Base-by-base conservation (phyloP, 64 coral and sea anemone species). In the Pachyseris speciosa region DNA sequence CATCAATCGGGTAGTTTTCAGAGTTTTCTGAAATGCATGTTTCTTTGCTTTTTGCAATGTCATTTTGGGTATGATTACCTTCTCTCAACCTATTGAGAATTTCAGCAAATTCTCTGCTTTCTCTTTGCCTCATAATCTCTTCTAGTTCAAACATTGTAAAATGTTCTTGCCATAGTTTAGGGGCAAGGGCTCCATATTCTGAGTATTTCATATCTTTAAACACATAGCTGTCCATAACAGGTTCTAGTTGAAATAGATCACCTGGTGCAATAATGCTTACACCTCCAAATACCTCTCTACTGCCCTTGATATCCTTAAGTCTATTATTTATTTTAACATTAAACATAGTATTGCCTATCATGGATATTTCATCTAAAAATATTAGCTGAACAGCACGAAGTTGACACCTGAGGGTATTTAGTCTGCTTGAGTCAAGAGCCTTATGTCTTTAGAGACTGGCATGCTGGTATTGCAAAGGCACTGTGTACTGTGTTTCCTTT, bases 391-490 rank as follows among this genome's bases (percentile, higher is more conserved):
- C 12, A 17, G 43, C 51, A 83, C 78, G 43, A 83, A 83, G 41
- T 28, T 83, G 78, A 59, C 78, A 55, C 58, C 78, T 83, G 6
- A 83, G 41, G 13, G 78, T 27, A 57, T 83, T 83, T 12, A 83
- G 36, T 60, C 80, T 84, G 63, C 80, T 84, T 31, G 80, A 84
- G 40, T 84, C n/a, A n/a, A n/a, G n/a, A n/a, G n/a, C n/a, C n/a
- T n/a, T n/a, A n/a, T n/a, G n/a, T n/a, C n/a, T n/a, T n/a, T n/a
- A n/a, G n/a, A n/a, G n/a, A n/a, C n/a, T n/a, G n/a, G n/a, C n/a
- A n/a, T n/a, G n/a, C n/a, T 34, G 72, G 72, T 75, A 75, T 75
- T 75, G 72, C 72, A 6, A 75, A 39, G 7, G 72, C 11, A 44
- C 72, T 75, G 34, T 75, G 72, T 12, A 75, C 43, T 17, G 72